Conservation (phyloP, 2,888 invertebrate species). For the Eustalomyia histrio region DNA sequence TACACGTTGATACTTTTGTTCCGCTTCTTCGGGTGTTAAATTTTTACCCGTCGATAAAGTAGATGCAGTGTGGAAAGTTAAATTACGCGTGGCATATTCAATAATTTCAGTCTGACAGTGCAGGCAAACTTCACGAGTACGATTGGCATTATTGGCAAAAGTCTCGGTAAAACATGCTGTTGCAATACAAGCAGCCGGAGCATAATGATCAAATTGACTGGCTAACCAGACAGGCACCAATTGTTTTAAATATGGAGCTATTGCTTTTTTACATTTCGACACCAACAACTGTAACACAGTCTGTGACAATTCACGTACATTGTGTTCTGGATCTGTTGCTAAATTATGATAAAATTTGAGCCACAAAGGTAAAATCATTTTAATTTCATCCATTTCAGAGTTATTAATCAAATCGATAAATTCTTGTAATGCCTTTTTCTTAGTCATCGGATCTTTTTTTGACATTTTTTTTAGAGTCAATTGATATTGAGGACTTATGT, state of each 20-base stretch:
- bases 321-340: constrained; percentile 88
- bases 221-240: constrained; percentile 92
- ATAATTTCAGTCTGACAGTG: constrained; percentile 92
- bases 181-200: constrained; percentile 89
- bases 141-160: constrained; percentile 86
- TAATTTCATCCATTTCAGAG: constrained; percentile 84
- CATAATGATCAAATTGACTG: constrained; percentile 91
- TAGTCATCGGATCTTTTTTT: constrained; percentile 94
- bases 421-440: constrained; percentile 90
- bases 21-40: constrained; percentile 84
- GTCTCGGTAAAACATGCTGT: constrained; percentile 84
- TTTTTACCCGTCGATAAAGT: constrained; percentile 81
- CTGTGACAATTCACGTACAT: constrained; percentile 89
- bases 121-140: constrained; percentile 88
- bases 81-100: constrained; percentile 85
- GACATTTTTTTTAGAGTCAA: constrained; percentile 91
- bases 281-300: constrained; percentile 86
- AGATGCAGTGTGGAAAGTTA: constrained; percentile 82
- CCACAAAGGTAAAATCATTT: constrained; percentile 89
- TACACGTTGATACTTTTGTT: constrained; percentile 85
- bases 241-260: constrained; percentile 89
- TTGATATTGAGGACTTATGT: constrained; percentile 86
- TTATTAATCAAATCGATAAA: constrained; percentile 85
- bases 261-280: constrained; percentile 85
- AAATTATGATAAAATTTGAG: constrained; percentile 88